Evolutionary conservation across 2,113 vertebrate genomes (phyloP).

Genomic region (Pelmatolapia mariae): DNA sequence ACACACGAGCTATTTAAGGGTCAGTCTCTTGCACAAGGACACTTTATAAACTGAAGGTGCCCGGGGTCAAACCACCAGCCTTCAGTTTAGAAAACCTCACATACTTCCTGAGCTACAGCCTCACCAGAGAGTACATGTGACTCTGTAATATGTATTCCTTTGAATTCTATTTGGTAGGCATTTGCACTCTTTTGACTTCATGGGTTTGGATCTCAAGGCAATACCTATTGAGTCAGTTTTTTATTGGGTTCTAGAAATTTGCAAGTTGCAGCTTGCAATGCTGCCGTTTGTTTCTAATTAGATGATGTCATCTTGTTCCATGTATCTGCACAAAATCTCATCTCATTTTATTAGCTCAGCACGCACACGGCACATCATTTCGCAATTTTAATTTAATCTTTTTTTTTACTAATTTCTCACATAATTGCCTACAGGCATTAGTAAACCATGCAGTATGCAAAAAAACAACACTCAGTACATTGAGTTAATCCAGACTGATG

Average conservation of each 20-base stretch:
- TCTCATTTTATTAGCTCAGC: background rate
- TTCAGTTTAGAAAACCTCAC: background rate
- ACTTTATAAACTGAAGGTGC: background rate
- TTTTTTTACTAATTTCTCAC: background rate
- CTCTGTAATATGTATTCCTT: background rate
- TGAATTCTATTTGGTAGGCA: background rate
- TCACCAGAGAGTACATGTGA: background rate
- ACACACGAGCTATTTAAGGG: background rate
- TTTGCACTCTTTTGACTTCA: background rate
- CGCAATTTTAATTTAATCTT: background rate
- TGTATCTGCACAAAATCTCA: background rate
- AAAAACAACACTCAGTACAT: background rate
- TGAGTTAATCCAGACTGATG: background rate
- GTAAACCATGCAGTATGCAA: background rate
- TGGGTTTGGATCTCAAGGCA: background rate
- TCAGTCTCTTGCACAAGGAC: background rate
- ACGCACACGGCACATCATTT: background rate
- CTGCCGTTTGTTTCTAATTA: background rate
- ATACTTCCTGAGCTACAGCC: background rate
- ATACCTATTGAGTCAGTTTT: background rate
- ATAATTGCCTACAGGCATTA: background rate
- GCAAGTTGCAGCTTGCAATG: background rate
- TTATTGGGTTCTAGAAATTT: background rate
- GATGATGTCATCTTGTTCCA: background rate
- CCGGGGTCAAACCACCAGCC: background rate